Conservation (phyloP, 2,888 invertebrate genomes). For the Thyatira batis region DNA sequence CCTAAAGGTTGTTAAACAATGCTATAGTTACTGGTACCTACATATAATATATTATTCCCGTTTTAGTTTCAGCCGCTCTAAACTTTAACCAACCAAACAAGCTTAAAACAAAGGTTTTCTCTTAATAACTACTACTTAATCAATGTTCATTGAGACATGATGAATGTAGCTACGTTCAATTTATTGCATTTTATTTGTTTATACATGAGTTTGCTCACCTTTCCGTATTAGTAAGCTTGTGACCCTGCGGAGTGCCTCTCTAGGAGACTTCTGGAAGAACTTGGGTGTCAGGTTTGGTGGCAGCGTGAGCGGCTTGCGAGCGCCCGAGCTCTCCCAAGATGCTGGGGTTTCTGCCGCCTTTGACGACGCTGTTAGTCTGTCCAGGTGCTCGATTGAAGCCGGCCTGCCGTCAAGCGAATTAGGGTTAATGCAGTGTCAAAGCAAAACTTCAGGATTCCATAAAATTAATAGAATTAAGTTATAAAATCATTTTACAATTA, state of each 20-base stretch:
- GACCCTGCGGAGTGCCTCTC: constrained; percentile 92
- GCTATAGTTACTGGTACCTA: too few relatives aligned
- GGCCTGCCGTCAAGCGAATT: constrained; percentile 78
- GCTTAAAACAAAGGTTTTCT: too few relatives aligned
- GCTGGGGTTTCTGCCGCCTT: constrained; percentile 79
- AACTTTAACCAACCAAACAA: too few relatives aligned
- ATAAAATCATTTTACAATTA: too few relatives aligned
- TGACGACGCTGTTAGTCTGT: constrained; percentile 84
- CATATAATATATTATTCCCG: too few relatives aligned
- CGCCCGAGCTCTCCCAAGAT: constrained; percentile 77
- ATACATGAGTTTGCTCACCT: constrained; percentile 78
- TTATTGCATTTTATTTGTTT: too few relatives aligned
- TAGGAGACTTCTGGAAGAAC: constrained; percentile 93
- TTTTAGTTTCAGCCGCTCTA: too few relatives aligned
- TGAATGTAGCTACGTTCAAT: too few relatives aligned
- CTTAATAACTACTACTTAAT: too few relatives aligned
- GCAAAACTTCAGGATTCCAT: not conserved
- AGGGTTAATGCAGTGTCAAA: constrained; percentile 10
- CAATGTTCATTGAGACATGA: too few relatives aligned
- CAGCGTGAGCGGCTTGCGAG: constrained; percentile 91
- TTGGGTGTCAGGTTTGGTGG: constrained; percentile 94
- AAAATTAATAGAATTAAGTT: too few relatives aligned
- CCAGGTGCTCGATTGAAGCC: constrained; percentile 92
- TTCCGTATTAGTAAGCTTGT: constrained; percentile 94
- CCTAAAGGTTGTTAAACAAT: too few relatives aligned